Evolutionary conservation across 2,113 vertebrate species (phyloP), one percentile per base, ranked within the genome.

Genomic region (Pedionomus torquatus): DNA sequence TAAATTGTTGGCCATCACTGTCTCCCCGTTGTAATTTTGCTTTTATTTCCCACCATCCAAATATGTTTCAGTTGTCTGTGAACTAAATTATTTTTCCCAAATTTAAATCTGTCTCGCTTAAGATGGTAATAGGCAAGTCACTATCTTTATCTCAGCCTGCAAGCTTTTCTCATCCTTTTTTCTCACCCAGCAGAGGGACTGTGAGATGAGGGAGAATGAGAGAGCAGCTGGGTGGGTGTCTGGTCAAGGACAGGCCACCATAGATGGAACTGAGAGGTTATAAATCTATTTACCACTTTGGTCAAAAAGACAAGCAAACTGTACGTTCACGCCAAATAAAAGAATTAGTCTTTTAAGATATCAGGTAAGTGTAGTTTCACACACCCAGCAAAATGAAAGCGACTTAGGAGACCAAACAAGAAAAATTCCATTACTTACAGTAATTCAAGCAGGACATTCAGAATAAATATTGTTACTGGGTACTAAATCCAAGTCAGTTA

Each of bases 1-100:
- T 91, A 96, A 96, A 97, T 85, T 87, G 84, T 85, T 93, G 85
- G 58, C 80, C 89, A 83, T 94, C 63, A 83, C 76, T 55, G 83
- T 85, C 79, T 96, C 58, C 87, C n/a, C n/a, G 17, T 16, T 83
- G 77, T 46, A 52, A 51, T 44, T 79, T 65, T 58, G 9, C 44
- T 28, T 71, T 41, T 83, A 35, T 65, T 88, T 83, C 14, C 30
- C 25, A 71, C 11, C 13, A 46, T 58, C 35, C 31, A 65, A 60
- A 30, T 48, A 15, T 55, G 18, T 79, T 61, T 66, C 20, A 72
- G 4, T 20, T 55, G 17, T 17, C 13, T 43, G 41, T 14, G 52
- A 57, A 75, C 55, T 46, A 13, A 61, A 64, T 19, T 57, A 37
- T 70, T 66, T 80, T 60, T 23, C 33, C 25, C 18, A 16, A 46